Evolutionary conservation across 1,140 invertebrate species (phyloP).

Genomic region (Onthophagus taurus): DNA sequence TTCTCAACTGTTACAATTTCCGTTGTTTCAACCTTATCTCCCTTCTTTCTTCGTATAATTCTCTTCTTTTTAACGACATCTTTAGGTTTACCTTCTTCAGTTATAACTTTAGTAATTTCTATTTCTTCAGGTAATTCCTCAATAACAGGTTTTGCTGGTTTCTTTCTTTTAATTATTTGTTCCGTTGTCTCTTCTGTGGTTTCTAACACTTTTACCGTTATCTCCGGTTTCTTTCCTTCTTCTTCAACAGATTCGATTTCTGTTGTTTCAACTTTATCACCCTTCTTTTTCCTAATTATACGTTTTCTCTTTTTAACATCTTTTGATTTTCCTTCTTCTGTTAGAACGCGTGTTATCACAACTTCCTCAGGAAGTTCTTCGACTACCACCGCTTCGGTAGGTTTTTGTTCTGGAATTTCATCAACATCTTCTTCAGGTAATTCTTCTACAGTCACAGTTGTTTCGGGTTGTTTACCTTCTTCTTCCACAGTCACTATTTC

Average conservation of each 20-base stretch:
- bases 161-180: constrained; percentile 24
- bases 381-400: constrained; percentile 8
- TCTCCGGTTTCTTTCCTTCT: constrained; percentile 36
- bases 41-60: constrained; percentile 18
- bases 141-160: constrained; percentile 15
- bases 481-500: constrained; percentile 38
- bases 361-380: constrained; percentile 33
- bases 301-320: constrained; percentile 23
- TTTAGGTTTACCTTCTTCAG: constrained; percentile 20
- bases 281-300: constrained; percentile 27
- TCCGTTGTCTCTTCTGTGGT: constrained; percentile 17
- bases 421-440: constrained; percentile 9
- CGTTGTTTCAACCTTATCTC: constrained; percentile 12
- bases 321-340: constrained; percentile 30
- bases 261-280: constrained; percentile 21
- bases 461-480: constrained; percentile 35
- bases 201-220: constrained; percentile 20
- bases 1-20: constrained; percentile 19
- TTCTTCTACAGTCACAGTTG: constrained; percentile 29
- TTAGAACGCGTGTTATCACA: constrained; percentile 32
- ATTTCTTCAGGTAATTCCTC: constrained; percentile 17
- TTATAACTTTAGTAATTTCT: constrained; percentile 18
- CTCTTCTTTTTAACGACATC: constrained; percentile 31
- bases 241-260: constrained; percentile 38
- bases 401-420: constrained; percentile 19